A percentile compares a stretch with the other conserved stretches of the same genome.
phyloP scores from a whole-genome alignment of 2,797 vertebrate species.

The Diplodus sargus region DNA sequence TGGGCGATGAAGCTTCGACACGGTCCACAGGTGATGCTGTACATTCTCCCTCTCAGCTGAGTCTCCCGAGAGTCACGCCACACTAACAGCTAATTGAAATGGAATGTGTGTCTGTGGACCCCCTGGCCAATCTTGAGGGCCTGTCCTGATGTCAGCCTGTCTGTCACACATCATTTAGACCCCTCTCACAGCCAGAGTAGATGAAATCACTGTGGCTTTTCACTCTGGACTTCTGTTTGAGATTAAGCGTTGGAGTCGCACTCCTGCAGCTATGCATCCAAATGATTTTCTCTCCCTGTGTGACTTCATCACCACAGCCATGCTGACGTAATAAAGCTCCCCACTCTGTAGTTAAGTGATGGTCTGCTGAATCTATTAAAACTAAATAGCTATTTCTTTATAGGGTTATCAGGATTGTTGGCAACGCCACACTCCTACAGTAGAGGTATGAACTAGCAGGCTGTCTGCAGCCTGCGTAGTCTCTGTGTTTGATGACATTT shows the following conservation, averaged over 20 bases:
- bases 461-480: slow-evolving; percentile 42
- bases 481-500: slow-evolving; percentile 61
- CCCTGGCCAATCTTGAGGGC: slow-evolving; percentile 10
- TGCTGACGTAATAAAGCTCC: slow-evolving; percentile 36
- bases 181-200: slow-evolving; percentile 18
- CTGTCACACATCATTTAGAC: slow-evolving; percentile 42
- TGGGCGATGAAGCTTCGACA: slow-evolving; percentile 5
- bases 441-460: slow-evolving; percentile 42
- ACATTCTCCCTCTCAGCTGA: slow-evolving; percentile 33
- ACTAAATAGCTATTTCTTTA: slow-evolving; percentile 50
- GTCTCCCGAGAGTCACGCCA: slow-evolving; percentile 34
- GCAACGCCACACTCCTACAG: slow-evolving; percentile 12
- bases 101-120: slow-evolving; percentile 35
- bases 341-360: slow-evolving; percentile 52
- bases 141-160: slow-evolving; percentile 35
- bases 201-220: slow-evolving; percentile 28
- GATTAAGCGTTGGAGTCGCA: slow-evolving; percentile 48
- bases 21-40: slow-evolving; percentile 32
- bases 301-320: slow-evolving; percentile 56
- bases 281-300: slow-evolving; percentile 37
- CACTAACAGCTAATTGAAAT: slow-evolving; percentile 49
- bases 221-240: slow-evolving; percentile 35
- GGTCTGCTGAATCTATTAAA: slow-evolving; percentile 71
- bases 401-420: slow-evolving; percentile 55
- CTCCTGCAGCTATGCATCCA: slow-evolving; percentile 31